Evolutionary conservation across 92 coral and sea anemone genomes (phyloP).

Genomic region (Meandrina meandrites): DNA sequence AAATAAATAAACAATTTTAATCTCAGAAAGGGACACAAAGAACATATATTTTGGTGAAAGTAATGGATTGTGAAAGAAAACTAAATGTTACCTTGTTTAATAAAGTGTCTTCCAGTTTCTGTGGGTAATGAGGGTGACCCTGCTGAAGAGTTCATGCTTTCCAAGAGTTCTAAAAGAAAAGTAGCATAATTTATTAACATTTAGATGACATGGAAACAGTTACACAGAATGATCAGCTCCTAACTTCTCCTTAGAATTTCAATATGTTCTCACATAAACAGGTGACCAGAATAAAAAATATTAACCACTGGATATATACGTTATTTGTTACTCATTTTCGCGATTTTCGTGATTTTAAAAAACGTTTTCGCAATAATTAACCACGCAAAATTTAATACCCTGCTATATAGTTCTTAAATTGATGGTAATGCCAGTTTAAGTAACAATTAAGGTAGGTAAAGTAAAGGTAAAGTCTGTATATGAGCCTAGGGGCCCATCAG

Average conservation of each 20-base stretch:
- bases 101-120: background rate
- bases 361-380: no score
- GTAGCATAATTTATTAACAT: background rate
- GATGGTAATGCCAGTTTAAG: no score
- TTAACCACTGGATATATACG: no score
- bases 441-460: no score
- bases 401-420: no score
- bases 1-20: background rate
- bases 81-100: slow-evolving; percentile 2
- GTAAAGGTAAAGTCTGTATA: no score
- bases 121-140: background rate
- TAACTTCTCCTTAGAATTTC: background rate
- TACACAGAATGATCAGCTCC: background rate
- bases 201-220: background rate
- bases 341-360: no score
- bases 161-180: background rate
- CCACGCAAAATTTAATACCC: no score
- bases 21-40: background rate
- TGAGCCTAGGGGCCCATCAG: no score
- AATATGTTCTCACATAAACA: no score
- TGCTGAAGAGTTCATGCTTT: background rate
- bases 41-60: background rate
- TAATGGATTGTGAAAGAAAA: background rate
- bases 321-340: no score
- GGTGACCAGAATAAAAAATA: no score